These are phyloP conservation scores for Hyalella azteca DNA, from an alignment of 2,888 invertebrate genomes.

Conservation along the genomic window DNA sequence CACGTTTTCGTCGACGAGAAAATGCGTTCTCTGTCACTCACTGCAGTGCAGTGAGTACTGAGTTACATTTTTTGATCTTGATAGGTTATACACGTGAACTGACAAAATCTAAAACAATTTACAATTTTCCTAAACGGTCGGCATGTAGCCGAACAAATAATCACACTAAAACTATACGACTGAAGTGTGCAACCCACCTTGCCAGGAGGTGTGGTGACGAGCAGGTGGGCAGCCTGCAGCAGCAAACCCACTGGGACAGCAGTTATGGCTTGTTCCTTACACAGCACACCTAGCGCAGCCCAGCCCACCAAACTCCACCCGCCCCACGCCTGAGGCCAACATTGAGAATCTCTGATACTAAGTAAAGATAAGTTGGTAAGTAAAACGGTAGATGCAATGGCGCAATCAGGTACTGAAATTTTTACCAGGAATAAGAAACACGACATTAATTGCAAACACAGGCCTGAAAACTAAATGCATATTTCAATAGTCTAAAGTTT, in stretches of 20 bases:
- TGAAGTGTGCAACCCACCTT: constrained; percentile 43
- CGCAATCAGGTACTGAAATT: too few relatives aligned
- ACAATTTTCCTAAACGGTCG: background rate
- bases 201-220: constrained; percentile 45
- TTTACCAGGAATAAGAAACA: too few relatives aligned
- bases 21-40: background rate
- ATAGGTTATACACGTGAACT: background rate
- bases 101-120: background rate
- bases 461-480: too few relatives aligned
- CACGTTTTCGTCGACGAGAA: too few relatives aligned
- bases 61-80: background rate
- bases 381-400: too few relatives aligned
- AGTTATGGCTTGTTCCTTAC: constrained; percentile 95
- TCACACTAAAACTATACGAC: background rate
- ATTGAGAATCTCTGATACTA: background rate
- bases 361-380: background rate
- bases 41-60: background rate
- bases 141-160: background rate
- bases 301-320: constrained; percentile 1
- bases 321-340: background rate
- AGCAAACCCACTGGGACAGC: constrained; percentile 87
- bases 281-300: constrained; percentile 82
- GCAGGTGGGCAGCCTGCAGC: constrained; percentile 66
- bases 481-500: too few relatives aligned
- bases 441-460: too few relatives aligned